Evolutionary conservation across 2,797 vertebrate species (phyloP).

Genomic region (Spatula clypeata): DNA sequence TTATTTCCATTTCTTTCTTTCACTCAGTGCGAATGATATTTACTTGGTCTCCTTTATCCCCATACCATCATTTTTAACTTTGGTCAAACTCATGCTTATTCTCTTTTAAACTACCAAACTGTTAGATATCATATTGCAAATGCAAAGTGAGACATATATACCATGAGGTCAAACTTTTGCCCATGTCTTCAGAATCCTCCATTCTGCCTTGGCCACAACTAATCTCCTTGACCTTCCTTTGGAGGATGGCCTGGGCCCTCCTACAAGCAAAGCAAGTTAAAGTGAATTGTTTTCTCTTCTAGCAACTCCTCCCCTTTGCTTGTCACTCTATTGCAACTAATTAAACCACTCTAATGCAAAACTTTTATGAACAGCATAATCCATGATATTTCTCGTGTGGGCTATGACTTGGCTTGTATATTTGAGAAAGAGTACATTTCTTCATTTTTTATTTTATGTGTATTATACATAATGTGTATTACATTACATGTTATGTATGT

Average conservation of each 20-base stretch:
- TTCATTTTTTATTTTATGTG: neutral
- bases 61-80: neutral
- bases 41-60: neutral
- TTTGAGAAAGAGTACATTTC: neutral
- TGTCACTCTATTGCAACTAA: fast-evolving
- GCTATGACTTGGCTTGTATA: neutral
- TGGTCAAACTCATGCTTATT: neutral
- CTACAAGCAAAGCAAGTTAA: neutral
- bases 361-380: neutral
- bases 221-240: neutral
- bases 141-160: neutral
- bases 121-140: neutral
- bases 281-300: neutral
- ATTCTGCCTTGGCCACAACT: neutral
- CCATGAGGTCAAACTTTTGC: neutral
- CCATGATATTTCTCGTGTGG: fast-evolving
- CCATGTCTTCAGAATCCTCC: neutral
- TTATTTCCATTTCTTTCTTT: neutral
- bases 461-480: neutral
- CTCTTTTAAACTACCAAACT: neutral
- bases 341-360: neutral
- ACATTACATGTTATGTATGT: neutral
- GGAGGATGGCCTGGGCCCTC: neutral
- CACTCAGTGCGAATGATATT: neutral
- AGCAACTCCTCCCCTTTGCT: fast-evolving